phyloP scores from a whole-genome alignment of 2,888 invertebrate genomes.

The Ptychoptera contaminata region DNA sequence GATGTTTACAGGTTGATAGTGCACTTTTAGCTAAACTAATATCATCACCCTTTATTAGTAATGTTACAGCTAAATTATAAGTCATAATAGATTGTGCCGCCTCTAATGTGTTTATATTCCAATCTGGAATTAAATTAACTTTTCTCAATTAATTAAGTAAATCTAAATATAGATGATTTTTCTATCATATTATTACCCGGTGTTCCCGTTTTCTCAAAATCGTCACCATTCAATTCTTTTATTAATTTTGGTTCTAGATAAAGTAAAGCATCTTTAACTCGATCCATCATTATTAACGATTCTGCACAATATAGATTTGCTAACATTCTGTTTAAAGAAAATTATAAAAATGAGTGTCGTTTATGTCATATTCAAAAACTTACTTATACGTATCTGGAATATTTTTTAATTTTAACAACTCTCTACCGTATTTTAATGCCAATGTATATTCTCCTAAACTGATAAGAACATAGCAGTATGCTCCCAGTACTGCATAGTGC shows the following conservation, averaged over 20 bases:
- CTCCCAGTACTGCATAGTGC: constrained; percentile 51
- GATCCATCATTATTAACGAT: constrained; percentile 65
- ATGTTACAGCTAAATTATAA: constrained; percentile 63
- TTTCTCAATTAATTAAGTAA: background rate
- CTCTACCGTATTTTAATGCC: constrained; percentile 62
- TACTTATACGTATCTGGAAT: constrained; percentile 56
- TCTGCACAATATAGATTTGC: constrained; percentile 84
- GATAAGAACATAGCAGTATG: constrained; percentile 70
- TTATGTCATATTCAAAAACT: too few relatives aligned
- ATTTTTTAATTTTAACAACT: constrained; percentile 53
- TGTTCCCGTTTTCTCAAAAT: constrained; percentile 30
- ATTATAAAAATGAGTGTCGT: too few relatives aligned
- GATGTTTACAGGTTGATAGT: constrained; percentile 22
- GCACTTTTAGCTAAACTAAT: constrained; percentile 37
- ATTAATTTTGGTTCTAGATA: constrained; percentile 66
- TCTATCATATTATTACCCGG: constrained; percentile 19
- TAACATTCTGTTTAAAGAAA: constrained; percentile 42
- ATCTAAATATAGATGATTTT: constrained; percentile 16
- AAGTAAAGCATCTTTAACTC: constrained; percentile 67
- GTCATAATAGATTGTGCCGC: constrained; percentile 55
- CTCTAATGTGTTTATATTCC: constrained; percentile 35
- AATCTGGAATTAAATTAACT: constrained; percentile 28
- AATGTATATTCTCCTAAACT: constrained; percentile 70
- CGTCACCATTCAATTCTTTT: constrained; percentile 35
- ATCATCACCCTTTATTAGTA: constrained; percentile 57